Conservation (phyloP, 1,140 invertebrate species). For the Thalassaphorura encarpata region DNA sequence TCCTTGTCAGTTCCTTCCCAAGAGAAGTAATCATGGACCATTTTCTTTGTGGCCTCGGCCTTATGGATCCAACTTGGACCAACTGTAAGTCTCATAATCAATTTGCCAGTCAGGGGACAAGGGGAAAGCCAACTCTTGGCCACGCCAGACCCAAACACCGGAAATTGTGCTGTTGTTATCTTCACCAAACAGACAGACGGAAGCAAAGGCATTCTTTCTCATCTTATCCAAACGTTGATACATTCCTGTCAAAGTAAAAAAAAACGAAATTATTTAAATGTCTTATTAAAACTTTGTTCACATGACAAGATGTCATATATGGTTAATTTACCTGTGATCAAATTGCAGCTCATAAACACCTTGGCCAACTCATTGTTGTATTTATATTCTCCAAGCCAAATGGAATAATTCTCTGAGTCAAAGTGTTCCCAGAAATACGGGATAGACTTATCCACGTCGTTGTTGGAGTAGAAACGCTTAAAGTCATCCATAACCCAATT, state of each 20-base stretch:
- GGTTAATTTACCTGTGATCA: slow-evolving; percentile 66
- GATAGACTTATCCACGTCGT: slow-evolving; percentile 84
- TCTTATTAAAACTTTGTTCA: too few species aligned
- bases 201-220: slow-evolving; percentile 91
- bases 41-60: slow-evolving; percentile 70
- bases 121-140: slow-evolving; percentile 77
- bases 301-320: too few species aligned
- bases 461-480: slow-evolving; percentile 94
- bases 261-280: slow-evolving; percentile 3
- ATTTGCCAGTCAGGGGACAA: slow-evolving; percentile 85
- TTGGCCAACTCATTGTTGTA: slow-evolving; percentile 84
- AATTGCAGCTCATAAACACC: slow-evolving; percentile 93
- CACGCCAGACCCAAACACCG: slow-evolving; percentile 94
- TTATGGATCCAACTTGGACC: slow-evolving; percentile 89
- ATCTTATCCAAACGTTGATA: slow-evolving; percentile 97
- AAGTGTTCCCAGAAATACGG: slow-evolving; percentile 99
- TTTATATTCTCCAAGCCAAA: slow-evolving; percentile 97
- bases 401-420: slow-evolving; percentile 91
- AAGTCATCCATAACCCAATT: slow-evolving; percentile 95
- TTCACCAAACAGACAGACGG: slow-evolving; percentile 82
- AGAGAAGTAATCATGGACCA: slow-evolving; percentile 85
- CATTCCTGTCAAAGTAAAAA: slow-evolving; percentile 56
- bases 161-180: slow-evolving; percentile 89
- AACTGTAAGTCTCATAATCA: slow-evolving; percentile 93
- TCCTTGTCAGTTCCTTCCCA: slow-evolving; percentile 81